Percentiles rank a stretch among this genome's conserved stretches.
Evolutionary conservation across 1,140 invertebrate genomes (phyloP).

Genomic region (Lutraria rhynchaena): DNA sequence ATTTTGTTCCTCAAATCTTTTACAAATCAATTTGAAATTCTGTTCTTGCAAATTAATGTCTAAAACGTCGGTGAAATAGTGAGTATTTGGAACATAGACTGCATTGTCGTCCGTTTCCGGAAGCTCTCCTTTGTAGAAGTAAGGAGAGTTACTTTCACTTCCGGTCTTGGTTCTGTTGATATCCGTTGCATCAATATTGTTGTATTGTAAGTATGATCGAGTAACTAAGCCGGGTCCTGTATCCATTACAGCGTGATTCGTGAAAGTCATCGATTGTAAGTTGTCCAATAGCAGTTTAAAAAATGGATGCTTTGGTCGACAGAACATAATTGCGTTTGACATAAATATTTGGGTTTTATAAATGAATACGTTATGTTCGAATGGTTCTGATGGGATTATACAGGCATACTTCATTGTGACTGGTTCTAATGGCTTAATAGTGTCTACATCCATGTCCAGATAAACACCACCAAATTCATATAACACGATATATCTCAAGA

Average conservation of each 20-base stretch:
- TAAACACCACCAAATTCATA: constrained; percentile 29
- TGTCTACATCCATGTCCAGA: constrained; percentile 19
- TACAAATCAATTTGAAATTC: constrained; percentile 40
- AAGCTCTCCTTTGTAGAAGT: constrained; percentile 23
- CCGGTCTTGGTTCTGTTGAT: background rate
- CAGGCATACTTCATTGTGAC: constrained; percentile 20
- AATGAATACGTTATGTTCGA: constrained; percentile 17
- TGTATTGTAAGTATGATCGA: background rate
- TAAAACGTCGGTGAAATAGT: constrained; percentile 18
- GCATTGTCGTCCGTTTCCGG: constrained; percentile 24
- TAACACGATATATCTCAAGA: constrained; percentile 27
- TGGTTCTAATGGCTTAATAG: constrained; percentile 2
- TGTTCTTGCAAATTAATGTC: background rate
- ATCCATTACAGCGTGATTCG: constrained; percentile 47
- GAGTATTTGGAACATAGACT: constrained; percentile 41
- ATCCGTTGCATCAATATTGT: background rate
- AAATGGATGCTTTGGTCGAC: constrained; percentile 33
- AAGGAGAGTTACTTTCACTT: constrained; percentile 23
- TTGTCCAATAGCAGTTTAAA: constrained; percentile 2
- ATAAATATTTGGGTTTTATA: background rate
- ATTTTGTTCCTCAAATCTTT: constrained; percentile 44
- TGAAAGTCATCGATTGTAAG: background rate
- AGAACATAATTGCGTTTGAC: constrained; percentile 26
- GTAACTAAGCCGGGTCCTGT: constrained; percentile 23
- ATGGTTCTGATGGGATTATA: constrained; percentile 39